phyloP scores from a whole-genome alignment of 2,113 vertebrate genomes.

The Cricetomys ansorgei region DNA sequence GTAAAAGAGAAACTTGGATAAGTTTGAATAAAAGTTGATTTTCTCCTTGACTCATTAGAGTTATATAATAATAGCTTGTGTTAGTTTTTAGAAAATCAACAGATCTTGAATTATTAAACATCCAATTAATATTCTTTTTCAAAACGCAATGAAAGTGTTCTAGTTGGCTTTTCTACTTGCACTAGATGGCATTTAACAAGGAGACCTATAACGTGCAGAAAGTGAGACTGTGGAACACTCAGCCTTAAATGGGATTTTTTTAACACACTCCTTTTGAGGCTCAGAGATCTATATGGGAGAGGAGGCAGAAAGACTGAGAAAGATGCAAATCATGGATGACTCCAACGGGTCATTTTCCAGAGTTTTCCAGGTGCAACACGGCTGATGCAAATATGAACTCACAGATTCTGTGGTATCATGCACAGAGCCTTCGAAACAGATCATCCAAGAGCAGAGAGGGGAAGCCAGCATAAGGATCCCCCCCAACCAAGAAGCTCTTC shows the following conservation, averaged over 20 bases:
- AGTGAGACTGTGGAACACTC: neutral
- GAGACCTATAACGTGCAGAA: neutral
- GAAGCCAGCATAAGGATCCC: neutral
- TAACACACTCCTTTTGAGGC: neutral
- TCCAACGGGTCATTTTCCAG: too few species aligned
- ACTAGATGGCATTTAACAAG: neutral
- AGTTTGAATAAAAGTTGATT: neutral
- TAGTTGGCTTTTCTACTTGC: neutral
- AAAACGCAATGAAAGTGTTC: slow-evolving; percentile 1
- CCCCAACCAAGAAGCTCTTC: neutral
- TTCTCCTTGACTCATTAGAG: neutral
- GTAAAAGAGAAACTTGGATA: neutral
- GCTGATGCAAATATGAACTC: neutral
- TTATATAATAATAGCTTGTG: neutral
- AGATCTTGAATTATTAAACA: slow-evolving; percentile 22
- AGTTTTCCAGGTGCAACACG: neutral
- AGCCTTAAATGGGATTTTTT: neutral
- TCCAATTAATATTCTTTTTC: neutral
- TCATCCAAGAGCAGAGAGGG: neutral
- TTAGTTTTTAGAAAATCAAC: slow-evolving; percentile 45
- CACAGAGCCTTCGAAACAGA: neutral
- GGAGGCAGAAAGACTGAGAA: neutral
- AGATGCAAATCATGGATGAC: neutral
- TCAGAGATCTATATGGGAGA: too few species aligned
- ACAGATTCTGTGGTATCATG: neutral